Percentiles rank a stretch among this genome's conserved stretches.
Conservation (phyloP, 2,113 vertebrate species). For the Perca schrenkii region DNA sequence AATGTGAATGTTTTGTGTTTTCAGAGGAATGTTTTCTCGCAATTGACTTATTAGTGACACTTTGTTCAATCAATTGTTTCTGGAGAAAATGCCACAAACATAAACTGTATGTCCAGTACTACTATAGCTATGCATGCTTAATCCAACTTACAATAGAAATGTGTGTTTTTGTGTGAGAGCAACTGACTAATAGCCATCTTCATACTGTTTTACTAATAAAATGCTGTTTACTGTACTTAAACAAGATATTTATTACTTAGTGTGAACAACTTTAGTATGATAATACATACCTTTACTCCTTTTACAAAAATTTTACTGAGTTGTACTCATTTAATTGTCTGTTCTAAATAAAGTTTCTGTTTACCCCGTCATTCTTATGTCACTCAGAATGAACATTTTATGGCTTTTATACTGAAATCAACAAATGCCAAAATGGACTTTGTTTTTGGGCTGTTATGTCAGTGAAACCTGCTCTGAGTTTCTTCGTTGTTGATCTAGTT, state of each 20-base stretch:
- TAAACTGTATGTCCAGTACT: conserved; percentile 21
- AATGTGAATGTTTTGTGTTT: conserved; percentile 34
- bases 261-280: conserved; percentile 32
- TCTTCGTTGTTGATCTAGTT: too few relatives aligned
- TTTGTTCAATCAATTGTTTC: background rate
- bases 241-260: conserved; percentile 55
- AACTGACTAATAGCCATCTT: conserved; percentile 38
- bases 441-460: too few relatives aligned
- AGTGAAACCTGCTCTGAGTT: too few relatives aligned
- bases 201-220: conserved; percentile 22
- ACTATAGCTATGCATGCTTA: conserved; percentile 50
- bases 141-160: conserved; percentile 18
- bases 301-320: conserved; percentile 11
- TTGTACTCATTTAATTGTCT: background rate
- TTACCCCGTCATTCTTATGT: background rate
- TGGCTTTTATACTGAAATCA: background rate
- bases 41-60: conserved; percentile 7
- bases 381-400: background rate
- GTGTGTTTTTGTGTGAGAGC: conserved; percentile 19
- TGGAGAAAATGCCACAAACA: conserved; percentile 7
- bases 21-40: conserved; percentile 21
- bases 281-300: background rate
- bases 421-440: background rate
- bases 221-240: conserved; percentile 8
- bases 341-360: conserved; percentile 62